A percentile compares a stretch with the other conserved stretches of the same genome.
Conservation (phyloP, 1,140 invertebrate genomes). For the Scaptodrosophila lebanonensis region DNA sequence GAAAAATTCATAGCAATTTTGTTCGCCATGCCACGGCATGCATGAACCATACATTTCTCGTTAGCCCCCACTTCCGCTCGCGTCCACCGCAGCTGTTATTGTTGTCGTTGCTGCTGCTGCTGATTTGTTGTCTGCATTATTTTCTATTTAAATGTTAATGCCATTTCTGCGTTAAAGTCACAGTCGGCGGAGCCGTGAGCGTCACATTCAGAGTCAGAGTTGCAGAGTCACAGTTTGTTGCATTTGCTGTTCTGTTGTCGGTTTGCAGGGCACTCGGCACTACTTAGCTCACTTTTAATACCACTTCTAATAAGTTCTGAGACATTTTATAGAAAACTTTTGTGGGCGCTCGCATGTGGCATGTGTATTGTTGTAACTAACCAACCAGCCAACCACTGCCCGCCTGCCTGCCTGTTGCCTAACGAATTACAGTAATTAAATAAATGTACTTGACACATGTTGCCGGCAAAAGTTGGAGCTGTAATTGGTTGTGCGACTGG, state of each 20-base stretch:
- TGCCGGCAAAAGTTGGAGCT: slow-evolving; percentile 22
- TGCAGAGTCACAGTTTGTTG: too few species aligned
- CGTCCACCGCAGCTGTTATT: slow-evolving; percentile 9
- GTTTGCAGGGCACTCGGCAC: too few species aligned
- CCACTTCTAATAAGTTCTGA: too few species aligned
- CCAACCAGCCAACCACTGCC: too few species aligned
- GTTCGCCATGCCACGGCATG: background rate
- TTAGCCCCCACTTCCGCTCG: slow-evolving; percentile 1
- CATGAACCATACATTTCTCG: slow-evolving; percentile 40
- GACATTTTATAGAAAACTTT: too few species aligned
- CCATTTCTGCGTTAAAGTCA: slow-evolving; percentile 1
- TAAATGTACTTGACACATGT: slow-evolving; percentile 52
- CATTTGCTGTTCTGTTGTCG: too few species aligned
- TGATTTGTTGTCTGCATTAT: slow-evolving; percentile 5
- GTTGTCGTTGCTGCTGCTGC: background rate
- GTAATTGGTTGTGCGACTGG: slow-evolving; percentile 17
- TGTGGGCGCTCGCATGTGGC: too few species aligned
- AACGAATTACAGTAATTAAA: slow-evolving; percentile 62
- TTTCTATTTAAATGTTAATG: slow-evolving; percentile 48
- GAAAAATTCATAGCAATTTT: slow-evolving; percentile 45
- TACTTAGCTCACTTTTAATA: too few species aligned
- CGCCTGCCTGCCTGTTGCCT: slow-evolving; percentile 9
- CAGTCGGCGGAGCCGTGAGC: background rate
- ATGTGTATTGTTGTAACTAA: too few species aligned
- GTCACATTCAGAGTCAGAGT: background rate